A percentile compares a stretch with the other conserved stretches of the same genome.
These are phyloP conservation scores for Chirona hameri DNA, from an alignment of 2,888 invertebrate genomes.

Conservation along the genomic window DNA sequence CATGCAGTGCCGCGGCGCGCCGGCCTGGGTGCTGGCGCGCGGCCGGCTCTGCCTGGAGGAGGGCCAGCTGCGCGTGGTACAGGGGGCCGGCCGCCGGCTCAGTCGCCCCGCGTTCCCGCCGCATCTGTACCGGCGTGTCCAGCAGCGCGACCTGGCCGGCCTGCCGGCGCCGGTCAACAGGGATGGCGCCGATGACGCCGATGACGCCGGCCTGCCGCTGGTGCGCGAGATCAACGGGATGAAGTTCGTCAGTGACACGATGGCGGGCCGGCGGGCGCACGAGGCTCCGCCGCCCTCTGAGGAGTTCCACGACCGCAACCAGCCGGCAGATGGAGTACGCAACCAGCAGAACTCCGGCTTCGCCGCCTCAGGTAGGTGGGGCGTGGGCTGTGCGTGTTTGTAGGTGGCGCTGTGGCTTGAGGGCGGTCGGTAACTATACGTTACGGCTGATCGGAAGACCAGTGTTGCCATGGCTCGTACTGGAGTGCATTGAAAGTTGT, in stretches of 20 bases:
- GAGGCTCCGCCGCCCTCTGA: background rate
- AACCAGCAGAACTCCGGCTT: conserved; percentile 32
- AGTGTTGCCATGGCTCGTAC: no score
- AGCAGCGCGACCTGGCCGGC: conserved; percentile 1
- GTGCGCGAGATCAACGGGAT: background rate
- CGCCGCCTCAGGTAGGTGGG: background rate
- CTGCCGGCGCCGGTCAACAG: background rate
- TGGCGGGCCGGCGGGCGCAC: background rate
- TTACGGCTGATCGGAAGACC: no score
- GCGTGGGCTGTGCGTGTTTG: no score
- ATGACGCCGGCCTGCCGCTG: background rate
- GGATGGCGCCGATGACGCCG: background rate
- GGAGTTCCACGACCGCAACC: background rate
- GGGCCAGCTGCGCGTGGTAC: conserved; percentile 75
- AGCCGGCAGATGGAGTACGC: conserved; percentile 34
- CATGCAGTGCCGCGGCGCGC: conserved; percentile 76
- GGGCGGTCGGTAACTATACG: no score
- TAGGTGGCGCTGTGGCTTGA: no score
- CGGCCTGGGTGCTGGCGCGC: conserved; percentile 80
- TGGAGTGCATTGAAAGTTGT: no score
- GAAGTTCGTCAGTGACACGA: background rate
- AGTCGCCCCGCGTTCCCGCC: conserved; percentile 71
- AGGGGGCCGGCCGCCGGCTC: conserved; percentile 84
- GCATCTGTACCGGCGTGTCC: conserved; percentile 57
- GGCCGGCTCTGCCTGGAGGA: conserved; percentile 88